Evolutionary conservation across 1,140 invertebrate genomes (phyloP), one percentile per base, ranked within the genome.

Genomic region (Drosophila ogumai): DNA sequence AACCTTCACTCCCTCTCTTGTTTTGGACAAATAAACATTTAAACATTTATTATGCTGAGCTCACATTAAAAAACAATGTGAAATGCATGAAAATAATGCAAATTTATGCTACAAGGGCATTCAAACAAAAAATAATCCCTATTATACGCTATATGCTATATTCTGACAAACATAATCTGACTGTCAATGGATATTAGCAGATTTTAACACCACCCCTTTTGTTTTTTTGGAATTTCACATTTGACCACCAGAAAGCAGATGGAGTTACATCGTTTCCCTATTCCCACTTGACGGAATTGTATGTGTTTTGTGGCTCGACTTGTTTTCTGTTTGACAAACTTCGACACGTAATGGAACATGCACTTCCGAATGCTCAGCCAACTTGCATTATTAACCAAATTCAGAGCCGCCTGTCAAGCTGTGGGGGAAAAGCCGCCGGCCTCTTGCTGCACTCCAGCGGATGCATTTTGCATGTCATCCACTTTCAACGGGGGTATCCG

Each of bases 391-490:
- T 63, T 54, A 75, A 67, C 75, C 64, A 63, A 73, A 79, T 77
- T 79, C 50, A 81, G 50, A 36, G 52, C 77, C 77, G 81, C 67
- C 73, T 81, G 77, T 72, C 72, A 63, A 50, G 81, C 77, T 38
- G 32, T 41, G 22, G 47, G 65, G 43, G 22, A 36, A 32, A 28
- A 13, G 28, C 52, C 36, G 6, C 36, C 10, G 69, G 76, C 77
- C 84, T 79, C 69, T 79, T 87, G 73, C 81, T 63, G 75, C 82
- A 82, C 46, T 80, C 64, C 58, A 88, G 38, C 67, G 84, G 71
- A 71, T 75, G 43, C 60, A 58, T 66, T 77, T 86, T 82, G 75
- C 63, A 73, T 73, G 69, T 72, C 69, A 72, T 72, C 49, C 55
- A 60, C 32, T 57, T 82, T 58, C 41, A 67, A 67, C 52, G 32